Evolutionary conservation across 2,113 vertebrate genomes (phyloP).

Genomic region (Phainopepla nitens): DNA sequence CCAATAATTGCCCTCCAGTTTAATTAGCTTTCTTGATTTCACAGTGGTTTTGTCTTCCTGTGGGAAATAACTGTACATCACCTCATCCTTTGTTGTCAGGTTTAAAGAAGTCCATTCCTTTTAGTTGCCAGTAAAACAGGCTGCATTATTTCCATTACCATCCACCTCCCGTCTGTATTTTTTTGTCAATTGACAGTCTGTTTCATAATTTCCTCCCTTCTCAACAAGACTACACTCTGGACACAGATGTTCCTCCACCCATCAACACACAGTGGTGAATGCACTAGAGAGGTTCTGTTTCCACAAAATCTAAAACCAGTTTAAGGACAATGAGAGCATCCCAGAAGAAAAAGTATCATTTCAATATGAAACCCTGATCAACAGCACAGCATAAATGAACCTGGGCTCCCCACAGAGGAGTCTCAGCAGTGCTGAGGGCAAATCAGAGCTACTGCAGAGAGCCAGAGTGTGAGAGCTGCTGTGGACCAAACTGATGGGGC

Average conservation of each 20-base stretch:
- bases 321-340: background rate
- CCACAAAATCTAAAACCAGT: background rate
- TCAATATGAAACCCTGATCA: background rate
- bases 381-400: background rate
- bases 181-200: background rate
- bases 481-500: background rate
- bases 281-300: background rate
- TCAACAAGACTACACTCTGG: background rate
- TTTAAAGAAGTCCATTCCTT: background rate
- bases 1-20: background rate
- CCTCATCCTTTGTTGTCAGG: background rate
- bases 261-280: rapidly evolving
- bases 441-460: background rate
- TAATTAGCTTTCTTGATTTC: background rate
- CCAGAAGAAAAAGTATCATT: background rate
- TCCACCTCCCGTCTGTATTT: background rate
- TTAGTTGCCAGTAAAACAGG: background rate
- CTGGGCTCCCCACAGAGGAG: background rate
- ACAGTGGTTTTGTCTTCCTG: background rate
- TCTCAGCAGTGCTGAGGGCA: background rate
- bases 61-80: background rate
- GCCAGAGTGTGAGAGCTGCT: background rate
- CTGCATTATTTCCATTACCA: background rate
- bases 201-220: background rate
- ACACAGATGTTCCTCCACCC: background rate